A percentile compares a stretch with the other conserved stretches of the same genome.
phyloP scores from a whole-genome alignment of 2,888 invertebrate species.

The Sphecodes monilicornis region DNA sequence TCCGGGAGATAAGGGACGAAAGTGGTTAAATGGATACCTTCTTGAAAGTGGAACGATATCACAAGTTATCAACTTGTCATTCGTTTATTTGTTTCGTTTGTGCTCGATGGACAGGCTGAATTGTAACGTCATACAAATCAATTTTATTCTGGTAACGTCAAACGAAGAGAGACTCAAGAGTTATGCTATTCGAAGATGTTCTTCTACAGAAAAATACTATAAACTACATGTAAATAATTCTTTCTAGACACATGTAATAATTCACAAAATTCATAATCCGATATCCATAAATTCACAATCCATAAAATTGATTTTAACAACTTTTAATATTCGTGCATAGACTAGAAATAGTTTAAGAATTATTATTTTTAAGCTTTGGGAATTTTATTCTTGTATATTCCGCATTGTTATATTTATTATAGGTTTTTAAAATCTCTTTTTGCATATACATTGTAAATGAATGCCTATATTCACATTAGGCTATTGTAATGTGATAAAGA shows the following conservation, averaged over 20 bases:
- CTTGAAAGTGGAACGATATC: background rate
- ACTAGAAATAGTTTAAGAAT: background rate
- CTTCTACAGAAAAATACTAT: background rate
- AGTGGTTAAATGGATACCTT: constrained; percentile 13
- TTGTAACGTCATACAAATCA: background rate
- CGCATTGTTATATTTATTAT: too few species aligned
- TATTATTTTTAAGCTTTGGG: too few species aligned
- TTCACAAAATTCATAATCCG: background rate
- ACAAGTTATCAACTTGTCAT: background rate
- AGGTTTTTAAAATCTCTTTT: too few species aligned
- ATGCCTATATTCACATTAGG: too few species aligned
- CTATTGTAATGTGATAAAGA: too few species aligned
- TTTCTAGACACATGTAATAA: background rate
- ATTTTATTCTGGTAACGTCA: background rate
- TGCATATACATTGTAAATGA: too few species aligned
- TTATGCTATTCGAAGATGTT: background rate
- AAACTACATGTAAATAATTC: background rate
- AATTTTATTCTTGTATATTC: too few species aligned
- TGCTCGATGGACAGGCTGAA: background rate
- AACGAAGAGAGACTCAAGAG: background rate
- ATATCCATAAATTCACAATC: too few species aligned
- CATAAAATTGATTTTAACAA: background rate
- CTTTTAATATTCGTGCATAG: background rate
- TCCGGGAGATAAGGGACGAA: background rate
- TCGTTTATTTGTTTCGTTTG: background rate